These are phyloP conservation scores for Branchipolynoe longqiensis DNA, from an alignment of 2,888 invertebrate species.

Conservation along the genomic window DNA sequence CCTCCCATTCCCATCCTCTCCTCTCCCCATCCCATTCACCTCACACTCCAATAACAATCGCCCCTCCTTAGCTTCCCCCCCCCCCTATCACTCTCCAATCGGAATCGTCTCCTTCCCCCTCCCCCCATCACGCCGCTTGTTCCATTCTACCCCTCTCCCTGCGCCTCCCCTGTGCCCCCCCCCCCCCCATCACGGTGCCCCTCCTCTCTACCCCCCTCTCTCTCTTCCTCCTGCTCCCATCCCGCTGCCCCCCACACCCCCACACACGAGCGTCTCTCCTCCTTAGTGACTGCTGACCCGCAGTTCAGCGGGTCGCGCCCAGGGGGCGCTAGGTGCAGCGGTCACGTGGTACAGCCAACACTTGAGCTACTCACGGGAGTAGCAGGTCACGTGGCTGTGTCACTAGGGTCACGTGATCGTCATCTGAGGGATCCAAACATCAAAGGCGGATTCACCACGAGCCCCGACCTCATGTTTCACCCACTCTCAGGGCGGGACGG, in stretches of 20 bases:
- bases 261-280: not conserved
- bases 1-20: not conserved
- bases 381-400: conserved; percentile 10
- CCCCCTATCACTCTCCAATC: too few relatives aligned
- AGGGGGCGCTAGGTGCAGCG: not conserved
- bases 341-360: conserved; percentile 38
- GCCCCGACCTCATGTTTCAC: not conserved
- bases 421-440: conserved; percentile 7
- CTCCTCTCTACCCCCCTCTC: not conserved
- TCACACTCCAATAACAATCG: too few relatives aligned
- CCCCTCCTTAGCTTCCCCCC: too few relatives aligned
- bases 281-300: not conserved
- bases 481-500: too few relatives aligned
- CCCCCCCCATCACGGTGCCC: not conserved
- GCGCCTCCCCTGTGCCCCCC: not conserved
- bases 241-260: not conserved
- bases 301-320: not conserved
- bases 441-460: not conserved
- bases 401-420: conserved; percentile 21
- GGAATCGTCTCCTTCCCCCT: too few relatives aligned
- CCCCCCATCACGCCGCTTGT: too few relatives aligned
- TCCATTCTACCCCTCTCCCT: not conserved
- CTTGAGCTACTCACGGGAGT: conserved; percentile 31
- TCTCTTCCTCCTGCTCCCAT: not conserved
- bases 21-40: not conserved